Conservation (phyloP, 1,140 invertebrate genomes). For the Macrocentrus cingulum region DNA sequence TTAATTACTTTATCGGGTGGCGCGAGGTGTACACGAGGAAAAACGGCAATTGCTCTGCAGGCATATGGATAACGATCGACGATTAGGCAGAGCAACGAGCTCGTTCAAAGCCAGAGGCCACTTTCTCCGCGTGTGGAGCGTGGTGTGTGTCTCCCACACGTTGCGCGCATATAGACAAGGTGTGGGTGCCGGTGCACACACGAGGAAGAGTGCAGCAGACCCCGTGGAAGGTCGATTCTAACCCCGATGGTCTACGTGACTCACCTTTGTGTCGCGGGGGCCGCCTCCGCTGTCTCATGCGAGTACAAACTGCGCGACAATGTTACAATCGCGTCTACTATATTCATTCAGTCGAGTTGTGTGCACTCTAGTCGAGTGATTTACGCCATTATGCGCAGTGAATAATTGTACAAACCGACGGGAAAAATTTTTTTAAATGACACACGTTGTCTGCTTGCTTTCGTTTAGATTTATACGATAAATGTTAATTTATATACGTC, state of each 20-base stretch:
- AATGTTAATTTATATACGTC: too few relatives aligned
- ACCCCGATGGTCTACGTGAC: constrained; percentile 29
- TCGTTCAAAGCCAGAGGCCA: constrained; percentile 23
- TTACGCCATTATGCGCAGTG: constrained; percentile 3
- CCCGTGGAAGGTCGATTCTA: constrained; percentile 26
- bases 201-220: constrained; percentile 3
- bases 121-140: constrained; percentile 22
- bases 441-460: too few relatives aligned
- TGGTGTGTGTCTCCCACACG: constrained; percentile 15
- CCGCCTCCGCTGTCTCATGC: constrained; percentile 24
- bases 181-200: constrained; percentile 18
- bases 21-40: constrained; percentile 12
- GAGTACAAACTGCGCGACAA: constrained; percentile 25
- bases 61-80: constrained; percentile 25
- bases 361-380: too few relatives aligned
- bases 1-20: constrained; percentile 24
- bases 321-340: constrained; percentile 23
- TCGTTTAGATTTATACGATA: too few relatives aligned
- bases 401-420: constrained; percentile 12
- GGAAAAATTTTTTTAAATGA: too few relatives aligned
- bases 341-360: constrained; percentile 15
- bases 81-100: constrained; percentile 28
- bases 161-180: constrained; percentile 7
- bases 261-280: constrained; percentile 23
- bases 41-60: constrained; percentile 23